phyloP scores from a whole-genome alignment of 2,113 vertebrate species.

The Castor canadensis region DNA sequence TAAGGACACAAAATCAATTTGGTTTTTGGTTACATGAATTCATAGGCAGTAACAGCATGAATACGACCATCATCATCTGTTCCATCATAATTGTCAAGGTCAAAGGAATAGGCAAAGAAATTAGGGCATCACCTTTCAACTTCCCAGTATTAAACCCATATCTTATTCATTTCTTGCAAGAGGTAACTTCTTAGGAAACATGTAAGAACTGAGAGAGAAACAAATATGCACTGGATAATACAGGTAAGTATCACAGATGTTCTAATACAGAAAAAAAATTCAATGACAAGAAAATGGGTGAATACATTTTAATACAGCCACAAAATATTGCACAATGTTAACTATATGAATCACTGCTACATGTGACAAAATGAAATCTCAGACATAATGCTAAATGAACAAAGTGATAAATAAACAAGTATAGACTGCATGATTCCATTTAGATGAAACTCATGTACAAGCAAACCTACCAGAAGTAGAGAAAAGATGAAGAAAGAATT shows the following conservation, averaged over 20 bases:
- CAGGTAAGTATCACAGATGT: background rate
- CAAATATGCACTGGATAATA: background rate
- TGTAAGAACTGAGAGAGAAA: background rate
- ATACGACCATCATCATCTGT: background rate
- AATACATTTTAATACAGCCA: background rate
- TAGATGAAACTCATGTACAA: background rate
- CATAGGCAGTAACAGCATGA: background rate
- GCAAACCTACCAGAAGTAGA: background rate
- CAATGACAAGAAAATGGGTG: background rate
- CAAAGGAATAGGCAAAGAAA: background rate
- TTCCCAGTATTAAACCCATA: background rate
- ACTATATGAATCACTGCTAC: background rate
- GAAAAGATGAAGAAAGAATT: background rate
- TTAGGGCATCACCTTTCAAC: background rate
- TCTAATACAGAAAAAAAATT: background rate
- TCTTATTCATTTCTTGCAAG: background rate
- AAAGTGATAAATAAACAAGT: background rate
- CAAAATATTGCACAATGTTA: background rate
- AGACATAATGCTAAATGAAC: background rate
- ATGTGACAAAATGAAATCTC: background rate
- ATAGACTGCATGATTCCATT: background rate
- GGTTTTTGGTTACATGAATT: background rate
- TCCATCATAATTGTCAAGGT: background rate
- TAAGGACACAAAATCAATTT: background rate
- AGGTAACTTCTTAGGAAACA: background rate